These are phyloP conservation scores for Oncorhynchus gorbuscha DNA, from an alignment of 2,113 vertebrate species.

Conservation along the genomic window DNA sequence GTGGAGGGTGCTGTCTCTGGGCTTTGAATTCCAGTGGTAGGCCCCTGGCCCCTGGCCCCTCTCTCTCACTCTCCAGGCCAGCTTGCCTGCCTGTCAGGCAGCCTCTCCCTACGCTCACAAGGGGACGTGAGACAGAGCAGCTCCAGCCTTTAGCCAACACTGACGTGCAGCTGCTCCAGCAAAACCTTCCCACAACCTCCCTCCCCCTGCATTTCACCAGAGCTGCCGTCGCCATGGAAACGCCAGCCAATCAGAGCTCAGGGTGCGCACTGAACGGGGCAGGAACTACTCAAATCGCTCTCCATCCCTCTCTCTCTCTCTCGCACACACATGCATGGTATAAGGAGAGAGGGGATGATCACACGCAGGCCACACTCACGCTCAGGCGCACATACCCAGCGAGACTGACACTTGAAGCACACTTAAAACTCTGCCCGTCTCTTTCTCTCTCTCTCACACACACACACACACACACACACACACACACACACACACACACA, in stretches of 20 bases:
- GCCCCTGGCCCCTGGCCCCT: slow-evolving; percentile 9
- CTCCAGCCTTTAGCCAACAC: slow-evolving; percentile 28
- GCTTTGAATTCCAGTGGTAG: slow-evolving; percentile 9
- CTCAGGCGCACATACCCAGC: slow-evolving; percentile 7
- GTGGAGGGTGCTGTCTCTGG: slow-evolving; percentile 19
- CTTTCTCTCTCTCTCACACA: background rate
- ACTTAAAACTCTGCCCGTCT: background rate
- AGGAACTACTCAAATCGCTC: slow-evolving; percentile 31
- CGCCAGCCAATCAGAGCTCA: slow-evolving; percentile 43
- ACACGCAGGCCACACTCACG: slow-evolving; percentile 1
- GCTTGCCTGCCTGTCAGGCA: slow-evolving; percentile 11
- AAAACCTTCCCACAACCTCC: background rate
- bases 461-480: slow-evolving; percentile 6
- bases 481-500: slow-evolving; percentile 4
- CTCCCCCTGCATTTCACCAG: slow-evolving; percentile 18
- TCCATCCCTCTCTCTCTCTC: background rate
- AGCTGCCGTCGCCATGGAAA: slow-evolving; percentile 49
- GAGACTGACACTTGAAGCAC: slow-evolving; percentile 16
- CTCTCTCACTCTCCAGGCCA: background rate
- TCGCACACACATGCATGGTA: slow-evolving; percentile 1
- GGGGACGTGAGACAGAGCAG: slow-evolving; percentile 29
- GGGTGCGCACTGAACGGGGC: slow-evolving; percentile 36
- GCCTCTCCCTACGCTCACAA: slow-evolving; percentile 21
- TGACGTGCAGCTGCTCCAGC: slow-evolving; percentile 35
- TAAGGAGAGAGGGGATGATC: slow-evolving; percentile 6